These are phyloP conservation scores for Lepidocolaptes lacrymiger DNA, from an alignment of 2,797 vertebrate genomes.

Conservation along the genomic window DNA sequence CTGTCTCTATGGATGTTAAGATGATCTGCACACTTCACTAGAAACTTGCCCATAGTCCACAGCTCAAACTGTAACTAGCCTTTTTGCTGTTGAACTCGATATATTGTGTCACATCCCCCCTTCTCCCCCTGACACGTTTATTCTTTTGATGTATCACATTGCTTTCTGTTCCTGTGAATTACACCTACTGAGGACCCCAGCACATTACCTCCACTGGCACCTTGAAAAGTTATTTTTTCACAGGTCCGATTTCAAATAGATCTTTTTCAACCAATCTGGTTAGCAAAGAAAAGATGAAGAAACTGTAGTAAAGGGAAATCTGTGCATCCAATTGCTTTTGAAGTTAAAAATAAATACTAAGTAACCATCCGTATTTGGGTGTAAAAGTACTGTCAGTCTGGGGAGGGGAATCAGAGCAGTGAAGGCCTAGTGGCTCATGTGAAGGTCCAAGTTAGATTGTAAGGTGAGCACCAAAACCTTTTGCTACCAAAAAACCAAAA, in stretches of 20 bases:
- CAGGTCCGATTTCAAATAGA: neutral
- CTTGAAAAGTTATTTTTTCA: neutral
- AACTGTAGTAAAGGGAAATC: neutral
- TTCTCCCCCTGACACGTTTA: neutral
- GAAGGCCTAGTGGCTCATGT: neutral
- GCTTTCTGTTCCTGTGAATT: neutral
- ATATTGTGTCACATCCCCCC: neutral
- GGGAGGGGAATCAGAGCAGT: neutral
- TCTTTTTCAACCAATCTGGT: neutral
- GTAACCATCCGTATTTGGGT: neutral
- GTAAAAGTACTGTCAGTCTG: neutral
- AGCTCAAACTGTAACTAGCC: neutral
- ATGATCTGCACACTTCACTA: neutral
- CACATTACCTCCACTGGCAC: neutral
- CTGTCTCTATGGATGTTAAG: neutral
- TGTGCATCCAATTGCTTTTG: neutral
- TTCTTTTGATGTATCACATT: neutral
- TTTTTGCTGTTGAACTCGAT: neutral
- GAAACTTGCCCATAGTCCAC: neutral
- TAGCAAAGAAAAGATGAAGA: neutral
- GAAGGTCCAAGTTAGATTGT: neutral
- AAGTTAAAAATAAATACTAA: neutral
- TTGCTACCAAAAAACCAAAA: neutral
- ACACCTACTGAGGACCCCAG: neutral
- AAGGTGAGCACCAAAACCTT: neutral